Conservation (phyloP, 2,113 vertebrate genomes). For the Pteropus alecto region DNA sequence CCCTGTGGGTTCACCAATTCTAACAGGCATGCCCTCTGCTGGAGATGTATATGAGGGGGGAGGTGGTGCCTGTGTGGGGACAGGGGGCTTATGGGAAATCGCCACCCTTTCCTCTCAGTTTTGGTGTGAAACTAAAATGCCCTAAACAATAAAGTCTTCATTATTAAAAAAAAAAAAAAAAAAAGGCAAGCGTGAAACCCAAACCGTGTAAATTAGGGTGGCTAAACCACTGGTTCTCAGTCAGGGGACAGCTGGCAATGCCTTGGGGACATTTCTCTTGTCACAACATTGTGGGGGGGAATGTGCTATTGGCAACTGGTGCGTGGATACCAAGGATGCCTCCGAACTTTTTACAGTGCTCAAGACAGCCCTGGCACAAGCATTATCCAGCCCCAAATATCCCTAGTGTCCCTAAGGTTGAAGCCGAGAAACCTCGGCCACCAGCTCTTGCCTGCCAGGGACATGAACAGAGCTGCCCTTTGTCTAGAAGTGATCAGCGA, state of each 20-base stretch:
- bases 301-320: background rate
- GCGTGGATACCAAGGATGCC: background rate
- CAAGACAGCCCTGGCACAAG: too few species aligned
- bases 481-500: background rate
- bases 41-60: background rate
- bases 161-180: background rate
- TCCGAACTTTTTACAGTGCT: fast-evolving
- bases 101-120: background rate
- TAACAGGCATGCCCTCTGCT: fast-evolving
- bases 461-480: background rate
- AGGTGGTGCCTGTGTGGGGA: fast-evolving
- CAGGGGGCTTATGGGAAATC: background rate
- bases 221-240: background rate
- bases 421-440: fast-evolving
- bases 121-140: background rate
- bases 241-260: background rate
- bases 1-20: fast-evolving
- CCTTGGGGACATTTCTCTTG: fast-evolving
- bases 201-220: background rate
- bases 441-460: background rate
- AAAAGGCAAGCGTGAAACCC: background rate
- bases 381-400: too few species aligned
- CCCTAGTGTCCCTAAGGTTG: background rate
- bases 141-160: background rate
- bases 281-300: too few species aligned